phyloP scores from a whole-genome alignment of 2,888 invertebrate genomes.

The Cantharis lateralis region DNA sequence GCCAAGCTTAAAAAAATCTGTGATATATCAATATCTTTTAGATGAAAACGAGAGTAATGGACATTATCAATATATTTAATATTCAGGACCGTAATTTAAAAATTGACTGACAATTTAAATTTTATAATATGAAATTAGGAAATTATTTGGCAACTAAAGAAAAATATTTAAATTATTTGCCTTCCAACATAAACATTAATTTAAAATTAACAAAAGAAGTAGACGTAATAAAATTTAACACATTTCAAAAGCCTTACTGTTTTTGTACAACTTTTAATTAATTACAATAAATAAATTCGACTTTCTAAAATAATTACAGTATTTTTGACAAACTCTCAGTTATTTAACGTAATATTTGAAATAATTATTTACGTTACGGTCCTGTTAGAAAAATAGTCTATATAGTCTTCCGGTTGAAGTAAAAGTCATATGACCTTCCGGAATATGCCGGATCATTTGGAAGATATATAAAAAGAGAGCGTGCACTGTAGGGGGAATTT shows the following conservation, averaged over 20 bases:
- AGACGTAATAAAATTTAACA: too few relatives aligned
- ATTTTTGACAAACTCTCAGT: too few relatives aligned
- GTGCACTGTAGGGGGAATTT: constrained; percentile 16
- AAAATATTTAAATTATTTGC: too few relatives aligned
- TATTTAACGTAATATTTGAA: background rate
- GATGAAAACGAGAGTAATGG: constrained; percentile 39
- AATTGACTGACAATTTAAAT: background rate
- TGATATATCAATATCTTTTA: constrained; percentile 46
- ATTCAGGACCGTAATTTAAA: constrained; percentile 17
- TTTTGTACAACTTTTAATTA: too few relatives aligned
- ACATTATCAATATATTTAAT: constrained; percentile 35
- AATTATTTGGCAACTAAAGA: too few relatives aligned
- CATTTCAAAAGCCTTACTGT: too few relatives aligned
- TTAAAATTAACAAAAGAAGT: too few relatives aligned
- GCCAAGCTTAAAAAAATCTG: constrained; percentile 41
- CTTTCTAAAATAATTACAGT: too few relatives aligned
- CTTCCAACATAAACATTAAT: too few relatives aligned
- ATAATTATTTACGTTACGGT: background rate
- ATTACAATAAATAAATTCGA: too few relatives aligned
- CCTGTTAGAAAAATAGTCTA: background rate
- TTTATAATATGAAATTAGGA: too few relatives aligned
- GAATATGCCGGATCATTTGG: constrained; percentile 36
- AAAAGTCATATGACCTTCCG: constrained; percentile 34
- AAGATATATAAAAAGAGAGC: constrained; percentile 34
- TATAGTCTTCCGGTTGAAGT: constrained; percentile 12